phyloP scores from a whole-genome alignment of 2,888 invertebrate genomes.

The Hypomecis atomaria region DNA sequence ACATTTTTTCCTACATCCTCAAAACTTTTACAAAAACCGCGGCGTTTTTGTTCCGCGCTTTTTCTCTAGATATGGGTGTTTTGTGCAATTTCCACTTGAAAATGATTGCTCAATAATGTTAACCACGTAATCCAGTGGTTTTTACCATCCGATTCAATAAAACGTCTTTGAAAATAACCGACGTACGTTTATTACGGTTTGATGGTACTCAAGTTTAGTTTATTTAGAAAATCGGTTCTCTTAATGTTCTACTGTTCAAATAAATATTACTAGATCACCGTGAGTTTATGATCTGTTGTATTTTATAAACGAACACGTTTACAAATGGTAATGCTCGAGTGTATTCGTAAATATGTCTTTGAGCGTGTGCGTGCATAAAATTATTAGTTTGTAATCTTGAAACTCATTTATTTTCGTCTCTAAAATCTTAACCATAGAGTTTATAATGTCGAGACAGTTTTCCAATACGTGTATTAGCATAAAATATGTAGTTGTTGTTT shows the following conservation, averaged over 20 bases:
- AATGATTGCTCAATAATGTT: constrained; percentile 53
- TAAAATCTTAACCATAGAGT: not conserved
- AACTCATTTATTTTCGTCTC: not conserved
- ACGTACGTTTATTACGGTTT: constrained; percentile 40
- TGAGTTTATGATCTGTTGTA: constrained; percentile 28
- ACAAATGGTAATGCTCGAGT: constrained; percentile 36
- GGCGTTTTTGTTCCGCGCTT: constrained; percentile 50
- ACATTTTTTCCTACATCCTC: constrained; percentile 70
- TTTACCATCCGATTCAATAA: constrained; percentile 48
- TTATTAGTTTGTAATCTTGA: constrained; percentile 15
- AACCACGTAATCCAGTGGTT: constrained; percentile 59
- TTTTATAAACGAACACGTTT: constrained; percentile 31
- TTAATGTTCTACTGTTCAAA: constrained; percentile 21
- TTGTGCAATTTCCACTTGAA: constrained; percentile 52
- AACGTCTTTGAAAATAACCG: constrained; percentile 52
- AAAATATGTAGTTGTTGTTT: constrained; percentile 40
- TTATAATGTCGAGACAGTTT: not conserved
- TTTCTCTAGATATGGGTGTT: constrained; percentile 34
- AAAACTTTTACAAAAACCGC: constrained; percentile 24
- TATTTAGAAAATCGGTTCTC: constrained; percentile 30
- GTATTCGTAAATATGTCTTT: constrained; percentile 55
- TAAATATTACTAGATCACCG: constrained; percentile 29
- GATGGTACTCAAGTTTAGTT: constrained; percentile 42
- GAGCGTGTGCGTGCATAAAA: constrained; percentile 28
- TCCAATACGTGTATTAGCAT: constrained; percentile 33